Conservation (phyloP, 2,113 vertebrate genomes). For the Tinamus guttatus region DNA sequence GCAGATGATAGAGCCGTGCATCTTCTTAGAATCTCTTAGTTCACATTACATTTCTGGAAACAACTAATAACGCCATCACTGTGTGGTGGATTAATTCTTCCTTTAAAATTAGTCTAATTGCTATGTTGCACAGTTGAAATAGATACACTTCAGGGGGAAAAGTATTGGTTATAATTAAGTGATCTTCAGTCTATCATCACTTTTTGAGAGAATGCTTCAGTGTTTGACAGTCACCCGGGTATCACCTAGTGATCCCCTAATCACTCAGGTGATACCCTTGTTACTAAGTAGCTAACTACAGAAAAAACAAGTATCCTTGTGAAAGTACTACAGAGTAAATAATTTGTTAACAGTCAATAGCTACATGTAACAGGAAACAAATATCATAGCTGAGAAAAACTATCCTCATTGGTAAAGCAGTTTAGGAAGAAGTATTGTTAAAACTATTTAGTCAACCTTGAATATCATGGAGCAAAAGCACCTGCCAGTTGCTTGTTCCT, state of each 20-base stretch:
- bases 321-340: not conserved
- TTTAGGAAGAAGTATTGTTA: not conserved
- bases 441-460: not conserved
- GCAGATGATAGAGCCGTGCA: too few relatives aligned
- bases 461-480: not conserved
- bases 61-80: too few relatives aligned
- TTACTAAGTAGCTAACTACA: not conserved
- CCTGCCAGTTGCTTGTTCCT: not conserved
- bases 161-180: not conserved
- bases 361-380: not conserved
- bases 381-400: not conserved
- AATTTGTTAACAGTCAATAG: not conserved
- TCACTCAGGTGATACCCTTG: too few relatives aligned
- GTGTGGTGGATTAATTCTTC: not conserved
- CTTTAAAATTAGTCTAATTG: not conserved
- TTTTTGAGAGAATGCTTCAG: not conserved
- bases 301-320: not conserved
- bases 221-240: not conserved
- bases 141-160: not conserved
- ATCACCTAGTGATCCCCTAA: not conserved
- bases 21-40: not conserved
- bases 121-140: not conserved
- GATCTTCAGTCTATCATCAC: not conserved
- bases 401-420: not conserved
- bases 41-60: not conserved